Conservation (phyloP, 2,113 vertebrate genomes). For the Larimichthys crocea region DNA sequence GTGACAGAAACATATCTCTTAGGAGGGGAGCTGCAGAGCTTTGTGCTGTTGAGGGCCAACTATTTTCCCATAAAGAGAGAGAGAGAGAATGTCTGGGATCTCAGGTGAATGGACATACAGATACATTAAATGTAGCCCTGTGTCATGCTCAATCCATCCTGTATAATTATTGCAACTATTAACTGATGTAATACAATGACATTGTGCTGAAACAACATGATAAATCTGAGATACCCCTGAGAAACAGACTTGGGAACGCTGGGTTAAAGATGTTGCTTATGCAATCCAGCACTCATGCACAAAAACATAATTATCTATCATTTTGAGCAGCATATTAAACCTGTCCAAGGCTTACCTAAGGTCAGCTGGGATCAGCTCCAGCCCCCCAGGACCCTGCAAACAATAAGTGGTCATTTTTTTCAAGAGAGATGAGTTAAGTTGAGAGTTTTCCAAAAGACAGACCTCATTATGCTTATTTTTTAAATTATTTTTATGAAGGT, state of each 20-base stretch:
- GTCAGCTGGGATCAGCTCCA: no score
- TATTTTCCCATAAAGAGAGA: neutral
- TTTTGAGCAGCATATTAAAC: neutral
- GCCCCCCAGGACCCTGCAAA: no score
- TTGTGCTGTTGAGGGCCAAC: neutral
- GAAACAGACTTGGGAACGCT: neutral
- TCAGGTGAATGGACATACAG: neutral
- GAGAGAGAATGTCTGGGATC: neutral
- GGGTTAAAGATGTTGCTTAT: neutral
- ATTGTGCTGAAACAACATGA: neutral
- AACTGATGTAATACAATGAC: neutral
- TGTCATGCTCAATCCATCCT: neutral
- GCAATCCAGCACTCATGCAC: neutral
- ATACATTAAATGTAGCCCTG: neutral
- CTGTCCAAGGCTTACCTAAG: no score
- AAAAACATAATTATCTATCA: neutral
- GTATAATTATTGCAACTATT: neutral
- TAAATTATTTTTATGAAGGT: neutral
- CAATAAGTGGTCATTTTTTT: neutral
- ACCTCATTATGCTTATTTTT: neutral
- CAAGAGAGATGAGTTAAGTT: neutral
- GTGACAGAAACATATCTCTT: neutral
- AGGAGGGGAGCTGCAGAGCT: neutral
- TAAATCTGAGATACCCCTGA: neutral
- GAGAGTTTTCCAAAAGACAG: no score